Conservation (phyloP, 2,113 vertebrate species). For the Tragelaphus strepsiceros region DNA sequence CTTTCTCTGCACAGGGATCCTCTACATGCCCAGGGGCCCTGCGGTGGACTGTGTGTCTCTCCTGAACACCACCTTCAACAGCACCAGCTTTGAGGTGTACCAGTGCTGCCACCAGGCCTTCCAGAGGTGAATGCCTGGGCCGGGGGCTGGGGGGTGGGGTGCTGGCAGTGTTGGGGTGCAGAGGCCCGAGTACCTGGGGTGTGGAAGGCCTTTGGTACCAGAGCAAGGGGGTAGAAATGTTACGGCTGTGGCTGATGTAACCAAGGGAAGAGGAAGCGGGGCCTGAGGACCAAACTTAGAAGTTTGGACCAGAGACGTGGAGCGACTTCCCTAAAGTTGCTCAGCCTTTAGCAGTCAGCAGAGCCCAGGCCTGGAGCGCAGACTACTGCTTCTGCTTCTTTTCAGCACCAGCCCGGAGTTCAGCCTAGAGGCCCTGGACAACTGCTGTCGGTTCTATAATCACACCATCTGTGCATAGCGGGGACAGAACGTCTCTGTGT, state of each 20-base stretch:
- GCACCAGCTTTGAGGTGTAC: constrained; percentile 72
- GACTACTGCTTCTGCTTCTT: background rate
- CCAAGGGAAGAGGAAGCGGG: background rate
- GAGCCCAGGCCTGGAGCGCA: accelerated
- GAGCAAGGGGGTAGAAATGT: background rate
- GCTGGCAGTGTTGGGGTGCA: accelerated
- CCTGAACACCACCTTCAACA: constrained; percentile 74
- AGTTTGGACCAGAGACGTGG: background rate
- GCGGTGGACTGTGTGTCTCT: constrained; percentile 79
- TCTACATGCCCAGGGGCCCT: constrained; percentile 78
- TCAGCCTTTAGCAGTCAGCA: background rate
- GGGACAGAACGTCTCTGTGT: background rate
- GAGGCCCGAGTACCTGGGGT: accelerated
- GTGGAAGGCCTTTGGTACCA: background rate
- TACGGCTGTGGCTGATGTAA: background rate
- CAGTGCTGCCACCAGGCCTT: constrained; percentile 88
- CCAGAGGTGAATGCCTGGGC: constrained; percentile 78
- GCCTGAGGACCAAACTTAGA: background rate
- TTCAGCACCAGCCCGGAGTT: background rate
- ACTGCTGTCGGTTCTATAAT: constrained; percentile 79
- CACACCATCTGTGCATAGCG: constrained; percentile 17
- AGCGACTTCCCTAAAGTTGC: background rate
- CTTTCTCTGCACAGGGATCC: constrained; percentile 83
- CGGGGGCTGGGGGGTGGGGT: accelerated
- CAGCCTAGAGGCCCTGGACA: background rate